phyloP scores from a whole-genome alignment of 1,140 invertebrate genomes.

The Adoxophyes honmai region DNA sequence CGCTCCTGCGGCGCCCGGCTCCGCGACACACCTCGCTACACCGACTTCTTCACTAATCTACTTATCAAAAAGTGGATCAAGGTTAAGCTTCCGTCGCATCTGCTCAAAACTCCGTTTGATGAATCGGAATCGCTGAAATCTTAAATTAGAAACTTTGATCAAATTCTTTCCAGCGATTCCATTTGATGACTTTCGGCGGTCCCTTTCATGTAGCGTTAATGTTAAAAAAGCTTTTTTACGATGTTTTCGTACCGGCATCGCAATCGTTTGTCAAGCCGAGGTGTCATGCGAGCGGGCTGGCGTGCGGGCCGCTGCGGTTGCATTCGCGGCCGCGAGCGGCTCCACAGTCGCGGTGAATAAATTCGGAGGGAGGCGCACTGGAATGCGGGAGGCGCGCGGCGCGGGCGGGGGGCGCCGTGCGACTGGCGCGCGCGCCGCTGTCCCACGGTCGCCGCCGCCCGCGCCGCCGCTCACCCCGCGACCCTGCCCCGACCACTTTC shows the following conservation, averaged over 20 bases:
- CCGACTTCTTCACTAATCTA: conserved; percentile 22
- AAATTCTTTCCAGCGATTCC: not conserved
- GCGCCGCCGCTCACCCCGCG: conserved; percentile 11
- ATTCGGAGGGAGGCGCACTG: conserved; percentile 71
- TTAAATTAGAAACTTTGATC: not conserved
- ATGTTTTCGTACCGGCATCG: not conserved
- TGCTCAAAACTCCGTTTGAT: not conserved
- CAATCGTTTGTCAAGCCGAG: not conserved
- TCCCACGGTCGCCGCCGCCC: conserved; percentile 65
- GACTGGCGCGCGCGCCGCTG: conserved; percentile 71
- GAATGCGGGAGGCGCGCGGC: conserved; percentile 59
- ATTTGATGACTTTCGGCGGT: no score
- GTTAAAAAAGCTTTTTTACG: no score
- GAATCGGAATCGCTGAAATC: not conserved
- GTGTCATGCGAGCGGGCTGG: conserved; percentile 8
- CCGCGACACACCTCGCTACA: conserved; percentile 15
- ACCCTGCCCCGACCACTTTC: conserved; percentile 57
- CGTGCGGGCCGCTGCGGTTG: not conserved
- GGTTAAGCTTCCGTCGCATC: conserved; percentile 1
- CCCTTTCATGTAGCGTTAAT: no score
- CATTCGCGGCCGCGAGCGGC: conserved; percentile 3
- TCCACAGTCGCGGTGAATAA: conserved; percentile 47
- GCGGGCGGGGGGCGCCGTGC: conserved; percentile 64
- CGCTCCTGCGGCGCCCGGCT: conserved; percentile 27
- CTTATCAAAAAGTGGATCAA: conserved; percentile 5